Base-by-base conservation (phyloP, 2,797 vertebrate species). In the Iguana delicatissima region DNA sequence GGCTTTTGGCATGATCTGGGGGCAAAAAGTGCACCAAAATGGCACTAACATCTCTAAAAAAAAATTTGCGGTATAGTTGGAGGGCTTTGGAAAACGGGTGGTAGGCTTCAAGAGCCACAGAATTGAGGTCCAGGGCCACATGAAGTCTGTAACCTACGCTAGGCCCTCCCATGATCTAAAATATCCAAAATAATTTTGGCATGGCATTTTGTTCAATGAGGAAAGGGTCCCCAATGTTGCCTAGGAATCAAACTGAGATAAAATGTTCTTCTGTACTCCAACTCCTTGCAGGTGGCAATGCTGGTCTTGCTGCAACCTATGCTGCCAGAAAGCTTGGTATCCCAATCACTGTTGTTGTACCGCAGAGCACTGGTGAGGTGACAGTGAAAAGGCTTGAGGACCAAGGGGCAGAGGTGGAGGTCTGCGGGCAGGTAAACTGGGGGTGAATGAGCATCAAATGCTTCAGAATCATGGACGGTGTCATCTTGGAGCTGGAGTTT, bases 321-420 rank as follows among this genome's bases (percentile, higher is more conserved):
- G 97, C 96, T 0, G 98, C 98, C 69, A 95, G 96, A 85, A 97
- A 97, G 89, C 98, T 99, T 22, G 96, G 98, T 10, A 35, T 99
- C 13, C 98, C 98, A 0, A 97, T 98, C 86, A 99, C 98, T 4
- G 98, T 99, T 0, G 97, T 99, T 1, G 97, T 99, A 0, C 98
- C 99, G 4, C 96, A 96, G 81, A 96, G 94, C 87, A 96, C 98
- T 1, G 93, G 97, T 0, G 89, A n/a, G 22, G 57, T 81, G 38
- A 97, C 98, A 0, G 96, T 99, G 89, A 95, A 89, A 94, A 97
- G 96, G 81, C 96, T 99, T 93, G 93, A 97, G 92, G 98, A 98
- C 0, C 97, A 98, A 91, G 98, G 98, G 0, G 98, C 98, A 0
- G 94, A 95, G 0, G 98, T 99, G 74, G 92, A 98, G 87, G 95